phyloP scores from a whole-genome alignment of 1,140 invertebrate species.

The Augochlora pura region DNA sequence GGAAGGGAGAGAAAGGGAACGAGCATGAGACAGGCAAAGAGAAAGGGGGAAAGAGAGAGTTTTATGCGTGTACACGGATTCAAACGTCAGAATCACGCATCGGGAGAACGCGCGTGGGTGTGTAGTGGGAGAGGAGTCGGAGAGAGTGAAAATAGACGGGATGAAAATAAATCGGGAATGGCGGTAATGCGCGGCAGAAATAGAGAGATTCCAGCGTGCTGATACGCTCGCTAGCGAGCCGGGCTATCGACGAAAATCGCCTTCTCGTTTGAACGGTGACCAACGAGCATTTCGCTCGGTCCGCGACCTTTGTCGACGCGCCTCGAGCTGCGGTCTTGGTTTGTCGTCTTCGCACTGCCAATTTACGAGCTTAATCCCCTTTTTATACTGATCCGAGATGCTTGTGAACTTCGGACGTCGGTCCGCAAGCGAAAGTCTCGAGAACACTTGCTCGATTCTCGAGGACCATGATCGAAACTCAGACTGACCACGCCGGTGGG shows the following conservation, averaged over 20 bases:
- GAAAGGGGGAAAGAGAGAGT: background rate
- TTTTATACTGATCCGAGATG: background rate
- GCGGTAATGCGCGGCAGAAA: constrained; percentile 54
- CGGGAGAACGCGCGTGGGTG: constrained; percentile 17
- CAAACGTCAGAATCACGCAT: constrained; percentile 45
- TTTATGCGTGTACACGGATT: constrained; percentile 13
- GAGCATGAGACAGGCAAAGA: background rate
- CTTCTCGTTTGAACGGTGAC: constrained; percentile 1
- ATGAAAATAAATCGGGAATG: constrained; percentile 63
- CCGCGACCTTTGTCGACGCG: constrained; percentile 8
- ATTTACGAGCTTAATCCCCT: constrained; percentile 5
- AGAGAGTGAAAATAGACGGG: constrained; percentile 61
- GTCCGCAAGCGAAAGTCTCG: background rate
- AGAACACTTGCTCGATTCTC: background rate
- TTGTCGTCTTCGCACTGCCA: background rate
- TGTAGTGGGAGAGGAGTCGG: constrained; percentile 15
- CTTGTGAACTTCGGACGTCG: background rate
- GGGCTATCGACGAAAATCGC: constrained; percentile 30
- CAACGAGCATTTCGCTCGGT: background rate
- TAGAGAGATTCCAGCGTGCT: constrained; percentile 55
- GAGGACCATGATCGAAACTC: background rate
- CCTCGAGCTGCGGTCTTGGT: constrained; percentile 7
- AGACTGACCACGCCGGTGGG: background rate
- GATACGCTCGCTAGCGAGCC: constrained; percentile 32
- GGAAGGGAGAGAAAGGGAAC: background rate